Evolutionary conservation across 2,888 invertebrate genomes (phyloP).

Genomic region (Poecilobothrus nobilitatus): DNA sequence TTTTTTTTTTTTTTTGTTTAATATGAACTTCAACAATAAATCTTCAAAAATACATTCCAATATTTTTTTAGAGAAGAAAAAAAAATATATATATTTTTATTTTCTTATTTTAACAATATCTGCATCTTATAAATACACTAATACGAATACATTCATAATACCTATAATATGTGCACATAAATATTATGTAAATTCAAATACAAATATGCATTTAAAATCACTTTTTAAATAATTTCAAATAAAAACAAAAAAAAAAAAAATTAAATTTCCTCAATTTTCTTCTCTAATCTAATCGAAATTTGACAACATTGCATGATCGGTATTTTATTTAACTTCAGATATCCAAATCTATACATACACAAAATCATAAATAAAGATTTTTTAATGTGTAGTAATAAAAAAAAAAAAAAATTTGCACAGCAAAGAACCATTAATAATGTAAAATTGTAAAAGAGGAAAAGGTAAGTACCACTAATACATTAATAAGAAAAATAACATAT

Average conservation of each 20-base stretch:
- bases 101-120: neutral
- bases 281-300: neutral
- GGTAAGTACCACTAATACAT: neutral
- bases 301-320: conserved; percentile 1
- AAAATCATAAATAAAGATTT: neutral
- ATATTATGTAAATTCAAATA: neutral
- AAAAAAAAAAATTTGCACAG: neutral
- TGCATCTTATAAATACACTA: neutral
- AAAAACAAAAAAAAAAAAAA: neutral
- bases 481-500: too few species aligned
- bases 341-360: neutral
- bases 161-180: too few species aligned
- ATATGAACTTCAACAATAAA: neutral
- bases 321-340: neutral
- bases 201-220: conserved; percentile 1
- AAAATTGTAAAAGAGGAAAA: neutral
- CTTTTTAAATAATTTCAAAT: neutral
- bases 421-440: neutral
- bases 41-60: neutral
- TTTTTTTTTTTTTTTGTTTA: too few species aligned
- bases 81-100: neutral
- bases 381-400: neutral
- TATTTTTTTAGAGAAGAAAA: neutral
- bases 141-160: neutral
- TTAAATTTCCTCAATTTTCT: neutral